Evolutionary conservation across 2,113 vertebrate species (phyloP).

Genomic region (Ailurus styani): DNA sequence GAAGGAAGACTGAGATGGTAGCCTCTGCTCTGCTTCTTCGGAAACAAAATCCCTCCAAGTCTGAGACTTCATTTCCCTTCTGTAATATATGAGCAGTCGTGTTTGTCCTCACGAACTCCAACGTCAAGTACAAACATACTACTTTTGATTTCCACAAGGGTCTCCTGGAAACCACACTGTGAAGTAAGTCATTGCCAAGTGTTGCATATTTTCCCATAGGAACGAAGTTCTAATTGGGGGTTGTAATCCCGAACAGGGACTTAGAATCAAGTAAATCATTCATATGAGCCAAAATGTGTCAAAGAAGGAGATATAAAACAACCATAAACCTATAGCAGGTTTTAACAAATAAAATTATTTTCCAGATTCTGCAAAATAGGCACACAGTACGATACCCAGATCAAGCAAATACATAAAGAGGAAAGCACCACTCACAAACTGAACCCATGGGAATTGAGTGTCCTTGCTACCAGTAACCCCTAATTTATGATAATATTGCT

Average conservation of each 20-base stretch:
- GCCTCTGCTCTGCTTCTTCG: background rate
- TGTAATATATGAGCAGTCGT: background rate
- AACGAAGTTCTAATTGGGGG: background rate
- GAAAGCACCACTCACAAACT: rapidly evolving
- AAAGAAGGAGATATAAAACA: background rate
- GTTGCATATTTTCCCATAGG: background rate
- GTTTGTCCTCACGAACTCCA: background rate
- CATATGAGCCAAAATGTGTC: background rate
- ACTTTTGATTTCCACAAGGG: background rate
- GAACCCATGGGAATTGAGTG: background rate
- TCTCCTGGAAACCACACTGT: background rate
- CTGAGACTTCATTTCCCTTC: background rate
- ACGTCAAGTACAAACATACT: background rate
- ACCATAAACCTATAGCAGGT: background rate
- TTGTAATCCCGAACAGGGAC: background rate
- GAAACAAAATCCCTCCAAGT: background rate
- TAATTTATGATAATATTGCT: background rate
- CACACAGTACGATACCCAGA: background rate
- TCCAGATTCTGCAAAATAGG: background rate
- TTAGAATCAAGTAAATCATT: background rate
- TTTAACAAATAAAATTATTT: background rate
- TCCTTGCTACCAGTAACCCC: background rate
- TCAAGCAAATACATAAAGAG: background rate
- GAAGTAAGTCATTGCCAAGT: background rate
- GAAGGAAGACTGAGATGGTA: background rate